These are phyloP conservation scores for Pocillopora meandrina DNA, from an alignment of 92 coral and sea anemone species.

Conservation along the genomic window DNA sequence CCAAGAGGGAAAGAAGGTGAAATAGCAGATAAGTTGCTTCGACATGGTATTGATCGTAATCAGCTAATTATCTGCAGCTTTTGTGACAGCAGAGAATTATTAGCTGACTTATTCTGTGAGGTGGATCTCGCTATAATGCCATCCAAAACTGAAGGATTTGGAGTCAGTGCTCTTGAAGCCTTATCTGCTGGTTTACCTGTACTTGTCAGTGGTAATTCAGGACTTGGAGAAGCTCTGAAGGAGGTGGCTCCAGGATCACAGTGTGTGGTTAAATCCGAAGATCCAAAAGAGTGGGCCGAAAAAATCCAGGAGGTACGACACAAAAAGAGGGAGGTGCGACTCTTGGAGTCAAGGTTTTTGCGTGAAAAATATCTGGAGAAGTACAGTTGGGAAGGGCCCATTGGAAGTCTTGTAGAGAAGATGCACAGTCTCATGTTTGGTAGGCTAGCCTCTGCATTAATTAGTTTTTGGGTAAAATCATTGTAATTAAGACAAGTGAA, in stretches of 20 bases:
- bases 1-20: neutral
- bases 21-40: neutral
- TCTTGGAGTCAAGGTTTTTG: neutral
- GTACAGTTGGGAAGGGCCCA: neutral
- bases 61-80: neutral
- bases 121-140: conserved; percentile 1
- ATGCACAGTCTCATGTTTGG: neutral
- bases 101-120: neutral
- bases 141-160: conserved; percentile 1
- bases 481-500: too few relatives aligned
- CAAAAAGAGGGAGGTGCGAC: neutral
- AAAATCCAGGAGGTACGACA: neutral
- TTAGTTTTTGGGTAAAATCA: too few relatives aligned
- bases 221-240: conserved; percentile 3
- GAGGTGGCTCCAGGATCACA: neutral
- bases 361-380: neutral
- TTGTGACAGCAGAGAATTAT: neutral
- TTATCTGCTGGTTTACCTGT: conserved; percentile 14
- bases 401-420: neutral
- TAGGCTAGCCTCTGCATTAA: neutral
- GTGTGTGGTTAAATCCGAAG: neutral
- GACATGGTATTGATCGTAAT: neutral
- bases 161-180: neutral
- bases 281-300: neutral
- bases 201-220: conserved; percentile 11